A percentile compares a stretch with the other conserved stretches of the same genome.
phyloP scores from a whole-genome alignment of 2,797 vertebrate genomes.

The Acrocephalus scirpaceus region DNA sequence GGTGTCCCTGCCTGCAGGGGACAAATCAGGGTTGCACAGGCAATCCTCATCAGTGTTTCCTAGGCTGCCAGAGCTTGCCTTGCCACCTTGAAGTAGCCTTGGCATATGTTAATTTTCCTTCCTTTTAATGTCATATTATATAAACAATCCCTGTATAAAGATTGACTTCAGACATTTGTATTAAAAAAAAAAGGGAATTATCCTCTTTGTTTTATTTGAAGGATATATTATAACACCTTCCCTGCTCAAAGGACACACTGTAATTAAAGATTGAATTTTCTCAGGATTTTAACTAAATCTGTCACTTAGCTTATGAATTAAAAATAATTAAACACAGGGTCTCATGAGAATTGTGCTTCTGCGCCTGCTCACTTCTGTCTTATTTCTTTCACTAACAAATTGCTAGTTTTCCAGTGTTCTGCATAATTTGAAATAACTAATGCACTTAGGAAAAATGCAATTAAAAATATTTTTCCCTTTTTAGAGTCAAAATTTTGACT shows the following conservation, averaged over 20 bases:
- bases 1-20: not conserved
- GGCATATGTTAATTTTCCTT: slow-evolving; percentile 31
- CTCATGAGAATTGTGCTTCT: slow-evolving; percentile 34
- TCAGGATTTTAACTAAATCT: slow-evolving; percentile 55
- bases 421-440: not conserved
- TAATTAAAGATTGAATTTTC: slow-evolving; percentile 59
- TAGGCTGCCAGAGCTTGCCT: not conserved
- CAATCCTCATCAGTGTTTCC: not conserved
- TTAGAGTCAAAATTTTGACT: not conserved
- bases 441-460: not conserved
- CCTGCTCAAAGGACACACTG: not conserved
- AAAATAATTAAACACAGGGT: slow-evolving; percentile 54
- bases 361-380: not conserved
- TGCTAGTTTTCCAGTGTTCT: not conserved
- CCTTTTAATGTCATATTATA: slow-evolving; percentile 28
- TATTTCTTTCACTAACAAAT: slow-evolving; percentile 1
- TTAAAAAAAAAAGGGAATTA: not conserved
- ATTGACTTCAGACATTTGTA: slow-evolving; percentile 29
- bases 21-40: not conserved
- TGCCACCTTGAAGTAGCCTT: slow-evolving; percentile 37
- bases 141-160: slow-evolving; percentile 14
- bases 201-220: slow-evolving; percentile 34
- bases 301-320: slow-evolving; percentile 56
- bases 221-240: slow-evolving; percentile 13
- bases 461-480: not conserved